Conservation (phyloP, 2,113 vertebrate genomes). For the Solea senegalensis region DNA sequence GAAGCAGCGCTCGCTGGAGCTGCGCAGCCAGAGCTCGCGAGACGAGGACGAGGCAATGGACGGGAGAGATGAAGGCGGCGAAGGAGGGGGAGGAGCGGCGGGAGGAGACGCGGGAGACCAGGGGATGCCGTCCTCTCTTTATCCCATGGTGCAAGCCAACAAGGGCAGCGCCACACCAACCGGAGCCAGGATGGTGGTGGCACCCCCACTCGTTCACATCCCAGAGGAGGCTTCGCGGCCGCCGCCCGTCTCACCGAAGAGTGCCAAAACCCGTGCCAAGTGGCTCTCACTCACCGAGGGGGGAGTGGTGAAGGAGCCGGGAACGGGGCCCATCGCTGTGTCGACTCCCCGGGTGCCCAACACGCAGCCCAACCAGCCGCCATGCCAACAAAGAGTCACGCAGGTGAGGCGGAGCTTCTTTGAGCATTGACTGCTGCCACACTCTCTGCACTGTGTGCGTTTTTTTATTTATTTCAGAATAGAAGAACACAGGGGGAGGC, state of each 20-base stretch:
- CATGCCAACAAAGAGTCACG: conserved; percentile 89
- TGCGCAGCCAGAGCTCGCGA: conserved; percentile 84
- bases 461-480: conserved; percentile 24
- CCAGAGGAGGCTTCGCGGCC: conserved; percentile 84
- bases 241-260: conserved; percentile 82
- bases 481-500: conserved; percentile 20
- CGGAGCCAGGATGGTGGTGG: conserved; percentile 84
- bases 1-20: conserved; percentile 93
- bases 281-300: conserved; percentile 94
- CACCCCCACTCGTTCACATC: conserved; percentile 88
- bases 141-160: conserved; percentile 87
- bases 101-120: conserved; percentile 65
- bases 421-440: conserved; percentile 42
- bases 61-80: conserved; percentile 48
- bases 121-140: conserved; percentile 84
- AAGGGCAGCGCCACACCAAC: conserved; percentile 64
- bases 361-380: conserved; percentile 64
- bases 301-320: conserved; percentile 68
- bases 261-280: conserved; percentile 90
- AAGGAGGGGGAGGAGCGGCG: conserved; percentile 70
- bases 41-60: conserved; percentile 79
- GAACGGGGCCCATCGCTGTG: conserved; percentile 68
- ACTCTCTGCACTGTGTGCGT: conserved; percentile 27
- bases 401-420: conserved; percentile 73
- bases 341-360: conserved; percentile 74